Percentiles rank a stretch among this genome's conserved stretches.
Conservation (phyloP, 2,113 vertebrate species). For the Chlorodrepanis virens region DNA sequence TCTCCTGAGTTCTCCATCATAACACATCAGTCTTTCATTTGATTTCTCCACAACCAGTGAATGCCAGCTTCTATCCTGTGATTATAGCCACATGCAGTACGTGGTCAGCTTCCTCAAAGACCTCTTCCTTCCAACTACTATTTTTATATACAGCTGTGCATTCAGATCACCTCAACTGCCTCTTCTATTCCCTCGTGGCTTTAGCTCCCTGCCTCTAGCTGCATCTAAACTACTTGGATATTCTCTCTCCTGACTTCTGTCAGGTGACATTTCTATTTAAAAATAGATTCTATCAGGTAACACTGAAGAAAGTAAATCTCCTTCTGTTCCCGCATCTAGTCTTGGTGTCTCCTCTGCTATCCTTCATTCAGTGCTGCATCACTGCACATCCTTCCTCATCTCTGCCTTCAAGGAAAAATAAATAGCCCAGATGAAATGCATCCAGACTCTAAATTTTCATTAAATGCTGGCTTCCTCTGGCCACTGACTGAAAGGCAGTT, state of each 20-base stretch:
- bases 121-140: not conserved
- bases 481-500: not conserved
- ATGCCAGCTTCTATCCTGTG: not conserved
- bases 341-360: not conserved
- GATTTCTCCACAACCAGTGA: not conserved
- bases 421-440: not conserved
- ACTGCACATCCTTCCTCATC: not conserved
- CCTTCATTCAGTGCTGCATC: not conserved
- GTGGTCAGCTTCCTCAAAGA: not conserved
- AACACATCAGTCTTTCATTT: not conserved
- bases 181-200: not conserved
- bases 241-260: not conserved
- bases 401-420: constrained; percentile 15
- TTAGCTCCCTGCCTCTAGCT: not conserved
- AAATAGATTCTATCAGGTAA: constrained; percentile 19
- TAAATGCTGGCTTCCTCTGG: not conserved
- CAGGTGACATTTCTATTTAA: constrained; percentile 15
- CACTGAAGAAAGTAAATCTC: not conserved
- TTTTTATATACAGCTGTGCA: not conserved
- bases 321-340: not conserved
- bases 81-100: not conserved
- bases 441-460: not conserved
- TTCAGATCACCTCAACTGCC: not conserved
- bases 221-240: not conserved
- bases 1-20: not conserved